phyloP scores from a whole-genome alignment of 1,140 invertebrate genomes.

The Scaptomyza graminum region DNA sequence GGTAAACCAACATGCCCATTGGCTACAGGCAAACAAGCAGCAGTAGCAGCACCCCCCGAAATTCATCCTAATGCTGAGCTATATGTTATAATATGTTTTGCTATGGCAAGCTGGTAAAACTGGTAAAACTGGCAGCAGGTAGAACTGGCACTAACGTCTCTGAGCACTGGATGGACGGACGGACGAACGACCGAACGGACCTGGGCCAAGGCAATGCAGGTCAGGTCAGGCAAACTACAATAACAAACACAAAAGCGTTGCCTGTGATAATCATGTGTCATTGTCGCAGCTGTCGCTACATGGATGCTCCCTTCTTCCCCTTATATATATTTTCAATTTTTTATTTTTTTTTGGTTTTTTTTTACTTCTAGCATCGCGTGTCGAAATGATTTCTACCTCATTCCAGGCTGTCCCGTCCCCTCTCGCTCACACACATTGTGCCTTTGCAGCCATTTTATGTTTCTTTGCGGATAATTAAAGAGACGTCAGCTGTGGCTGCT shows the following conservation, averaged over 20 bases:
- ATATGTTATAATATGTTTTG: constrained; percentile 65
- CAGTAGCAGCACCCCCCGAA: background rate
- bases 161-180: background rate
- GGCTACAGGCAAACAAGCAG: constrained; percentile 34
- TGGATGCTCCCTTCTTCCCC: constrained; percentile 6
- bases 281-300: constrained; percentile 69
- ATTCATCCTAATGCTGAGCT: constrained; percentile 62
- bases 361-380: background rate
- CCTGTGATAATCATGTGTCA: constrained; percentile 79
- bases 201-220: constrained; percentile 50
- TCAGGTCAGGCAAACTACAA: constrained; percentile 41
- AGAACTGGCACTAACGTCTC: constrained; percentile 30
- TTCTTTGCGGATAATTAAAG: constrained; percentile 68
- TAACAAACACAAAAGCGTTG: constrained; percentile 38
- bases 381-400: constrained; percentile 24
- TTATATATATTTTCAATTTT: too few species aligned
- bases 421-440: constrained; percentile 25
- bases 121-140: constrained; percentile 15
- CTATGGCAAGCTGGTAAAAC: background rate
- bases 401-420: too few species aligned
- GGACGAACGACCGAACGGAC: background rate
- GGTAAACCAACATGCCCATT: constrained; percentile 26
- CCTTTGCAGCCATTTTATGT: constrained; percentile 36
- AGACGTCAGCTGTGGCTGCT: constrained; percentile 57
- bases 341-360: background rate